A percentile compares a stretch with the other conserved stretches of the same genome.
phyloP scores from a whole-genome alignment of 2,888 invertebrate genomes.

The Desoria tigrina region DNA sequence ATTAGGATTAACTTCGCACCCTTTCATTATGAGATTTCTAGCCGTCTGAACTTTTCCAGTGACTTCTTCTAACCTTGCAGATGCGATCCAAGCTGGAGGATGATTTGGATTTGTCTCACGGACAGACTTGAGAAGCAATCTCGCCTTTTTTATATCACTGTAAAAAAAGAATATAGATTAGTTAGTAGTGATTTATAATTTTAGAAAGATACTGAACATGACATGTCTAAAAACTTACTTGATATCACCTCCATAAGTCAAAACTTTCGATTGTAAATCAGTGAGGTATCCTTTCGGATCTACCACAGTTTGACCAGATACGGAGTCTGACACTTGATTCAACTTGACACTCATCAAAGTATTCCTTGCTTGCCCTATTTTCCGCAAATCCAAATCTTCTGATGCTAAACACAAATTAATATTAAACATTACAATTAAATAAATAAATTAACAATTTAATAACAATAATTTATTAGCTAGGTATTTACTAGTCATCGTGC shows the following conservation, averaged over 20 bases:
- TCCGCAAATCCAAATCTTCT: constrained; percentile 90
- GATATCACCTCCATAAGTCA: constrained; percentile 95
- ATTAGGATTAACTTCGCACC: constrained; percentile 90
- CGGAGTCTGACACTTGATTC: constrained; percentile 96
- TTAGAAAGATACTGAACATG: too few species aligned
- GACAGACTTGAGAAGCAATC: constrained; percentile 91
- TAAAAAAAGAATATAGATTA: too few species aligned
- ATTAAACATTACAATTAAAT: too few species aligned
- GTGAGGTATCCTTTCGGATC: constrained; percentile 99
- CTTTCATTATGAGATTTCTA: constrained; percentile 96
- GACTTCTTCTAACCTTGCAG: constrained; percentile 95
- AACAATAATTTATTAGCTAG: not conserved
- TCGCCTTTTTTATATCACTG: constrained; percentile 92
- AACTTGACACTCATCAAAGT: constrained; percentile 98
- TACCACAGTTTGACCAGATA: constrained; percentile 97
- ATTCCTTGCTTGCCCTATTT: constrained; percentile 98
- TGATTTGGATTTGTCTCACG: constrained; percentile 96
- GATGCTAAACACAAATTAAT: constrained; percentile 60
- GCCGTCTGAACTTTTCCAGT: constrained; percentile 96
- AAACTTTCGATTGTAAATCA: constrained; percentile 95
- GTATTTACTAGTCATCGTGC: not conserved
- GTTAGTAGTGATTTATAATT: too few species aligned
- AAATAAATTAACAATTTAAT: constrained; percentile 7
- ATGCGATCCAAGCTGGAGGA: constrained; percentile 99
- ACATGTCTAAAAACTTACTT: constrained; percentile 69